A percentile compares a stretch with the other conserved stretches of the same genome.
Evolutionary conservation across 2,888 invertebrate genomes (phyloP).

Genomic region (Campoplex capitator): DNA sequence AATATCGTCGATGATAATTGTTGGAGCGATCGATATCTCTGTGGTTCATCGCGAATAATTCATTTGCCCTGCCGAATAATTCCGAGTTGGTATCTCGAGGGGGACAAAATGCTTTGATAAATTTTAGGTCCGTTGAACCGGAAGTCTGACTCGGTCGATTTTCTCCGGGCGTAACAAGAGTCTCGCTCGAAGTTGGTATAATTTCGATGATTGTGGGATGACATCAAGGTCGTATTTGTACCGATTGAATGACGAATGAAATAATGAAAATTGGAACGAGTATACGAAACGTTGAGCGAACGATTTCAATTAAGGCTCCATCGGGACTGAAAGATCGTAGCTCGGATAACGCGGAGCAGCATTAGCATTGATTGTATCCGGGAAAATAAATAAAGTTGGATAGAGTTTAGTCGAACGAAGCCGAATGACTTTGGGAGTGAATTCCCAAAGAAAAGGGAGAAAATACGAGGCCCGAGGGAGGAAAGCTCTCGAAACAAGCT

Average conservation of each 20-base stretch:
- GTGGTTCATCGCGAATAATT: no score
- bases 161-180: no score
- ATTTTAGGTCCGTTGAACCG: no score
- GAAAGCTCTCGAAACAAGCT: not conserved
- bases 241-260: not conserved
- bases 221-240: not conserved
- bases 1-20: no score
- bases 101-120: not conserved
- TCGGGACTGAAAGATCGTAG: not conserved
- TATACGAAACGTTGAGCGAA: not conserved
- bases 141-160: no score
- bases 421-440: not conserved
- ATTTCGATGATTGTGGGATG: no score
- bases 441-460: not conserved
- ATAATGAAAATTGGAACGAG: not conserved
- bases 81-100: not conserved
- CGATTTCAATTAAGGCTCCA: not conserved
- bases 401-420: not conserved
- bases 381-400: not conserved
- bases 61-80: not conserved
- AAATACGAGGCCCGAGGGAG: not conserved
- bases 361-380: conserved; percentile 5
- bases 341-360: not conserved
- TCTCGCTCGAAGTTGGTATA: no score
- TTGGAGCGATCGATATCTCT: not conserved